Evolutionary conservation across 2,113 vertebrate species (phyloP).

Genomic region (Tiliqua scincoides): DNA sequence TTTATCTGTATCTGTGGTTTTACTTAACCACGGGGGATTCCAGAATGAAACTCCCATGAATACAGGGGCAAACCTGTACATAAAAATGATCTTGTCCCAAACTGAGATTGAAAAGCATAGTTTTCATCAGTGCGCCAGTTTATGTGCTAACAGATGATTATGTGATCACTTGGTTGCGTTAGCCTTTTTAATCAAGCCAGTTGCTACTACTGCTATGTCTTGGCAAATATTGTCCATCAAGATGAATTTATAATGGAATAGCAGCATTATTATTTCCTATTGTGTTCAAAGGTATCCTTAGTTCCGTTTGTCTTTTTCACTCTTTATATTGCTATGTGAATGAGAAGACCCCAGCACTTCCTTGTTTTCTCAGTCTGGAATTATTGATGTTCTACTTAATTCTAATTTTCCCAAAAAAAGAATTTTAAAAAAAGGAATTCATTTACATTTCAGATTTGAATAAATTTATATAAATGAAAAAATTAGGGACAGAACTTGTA

Average conservation of each 20-base stretch:
- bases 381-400: neutral
- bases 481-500: no score
- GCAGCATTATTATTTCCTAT: neutral
- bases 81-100: no score
- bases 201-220: neutral
- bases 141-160: neutral
- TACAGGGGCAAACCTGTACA: no score
- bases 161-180: neutral
- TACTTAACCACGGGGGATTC: no score
- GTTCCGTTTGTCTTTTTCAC: neutral
- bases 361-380: neutral
- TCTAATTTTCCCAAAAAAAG: neutral
- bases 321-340: neutral
- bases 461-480: no score
- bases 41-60: no score
- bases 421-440: no score
- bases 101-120: no score
- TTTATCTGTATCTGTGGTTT: no score
- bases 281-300: neutral
- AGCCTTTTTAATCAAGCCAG: neutral
- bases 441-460: no score
- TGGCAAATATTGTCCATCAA: neutral
- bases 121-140: neutral
- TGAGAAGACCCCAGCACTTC: neutral
- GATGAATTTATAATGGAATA: neutral